phyloP scores from a whole-genome alignment of 2,888 invertebrate genomes.

The Melinopterus prodromus region DNA sequence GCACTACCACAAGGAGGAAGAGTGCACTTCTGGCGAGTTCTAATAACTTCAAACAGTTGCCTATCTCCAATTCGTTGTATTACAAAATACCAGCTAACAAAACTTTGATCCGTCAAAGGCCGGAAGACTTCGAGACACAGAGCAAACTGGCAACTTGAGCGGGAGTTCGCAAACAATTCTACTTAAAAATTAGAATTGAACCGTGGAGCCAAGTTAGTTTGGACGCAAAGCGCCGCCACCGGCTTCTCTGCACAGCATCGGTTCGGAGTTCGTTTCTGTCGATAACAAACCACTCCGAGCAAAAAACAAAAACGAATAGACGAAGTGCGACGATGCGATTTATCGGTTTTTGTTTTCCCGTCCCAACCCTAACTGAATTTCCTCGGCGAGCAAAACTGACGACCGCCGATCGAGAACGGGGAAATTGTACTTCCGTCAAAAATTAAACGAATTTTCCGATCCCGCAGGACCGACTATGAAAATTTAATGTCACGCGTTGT shows the following conservation, averaged over 20 bases:
- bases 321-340: background rate
- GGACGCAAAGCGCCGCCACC: background rate
- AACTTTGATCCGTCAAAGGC: background rate
- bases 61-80: too few relatives aligned
- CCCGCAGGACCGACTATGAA: conserved; percentile 7
- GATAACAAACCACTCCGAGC: background rate
- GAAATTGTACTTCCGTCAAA: conserved; percentile 10
- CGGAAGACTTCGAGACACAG: background rate
- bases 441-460: conserved; percentile 16
- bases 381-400: background rate
- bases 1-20: too few relatives aligned
- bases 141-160: background rate
- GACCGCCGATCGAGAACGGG: background rate
- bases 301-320: background rate
- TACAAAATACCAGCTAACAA: too few relatives aligned
- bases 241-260: background rate
- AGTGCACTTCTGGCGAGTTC: too few relatives aligned
- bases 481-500: conserved; percentile 24
- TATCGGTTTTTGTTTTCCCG: background rate
- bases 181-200: background rate
- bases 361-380: background rate
- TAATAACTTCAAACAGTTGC: too few relatives aligned
- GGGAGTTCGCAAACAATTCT: background rate
- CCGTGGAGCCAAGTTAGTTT: background rate
- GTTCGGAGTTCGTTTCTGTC: background rate